Evolutionary conservation across 1,140 invertebrate species (phyloP).

Genomic region (Conus betulinus): DNA sequence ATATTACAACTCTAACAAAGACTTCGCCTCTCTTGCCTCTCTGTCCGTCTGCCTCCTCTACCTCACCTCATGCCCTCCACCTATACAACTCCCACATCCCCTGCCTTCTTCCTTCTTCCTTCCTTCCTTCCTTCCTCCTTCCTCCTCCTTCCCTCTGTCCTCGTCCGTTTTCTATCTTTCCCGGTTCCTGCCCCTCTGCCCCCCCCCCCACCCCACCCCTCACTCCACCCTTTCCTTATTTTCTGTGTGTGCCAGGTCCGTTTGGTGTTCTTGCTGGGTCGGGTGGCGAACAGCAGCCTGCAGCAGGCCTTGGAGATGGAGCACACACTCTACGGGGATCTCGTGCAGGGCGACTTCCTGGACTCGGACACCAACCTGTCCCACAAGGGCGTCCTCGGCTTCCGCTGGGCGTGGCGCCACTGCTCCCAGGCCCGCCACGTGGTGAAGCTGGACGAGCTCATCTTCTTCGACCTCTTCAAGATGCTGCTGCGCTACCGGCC

Average conservation of each 20-base stretch:
- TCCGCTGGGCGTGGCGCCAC: conserved; percentile 84
- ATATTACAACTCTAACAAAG: too few species aligned
- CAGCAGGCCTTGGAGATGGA: conserved; percentile 49
- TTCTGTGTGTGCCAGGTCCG: conserved; percentile 23
- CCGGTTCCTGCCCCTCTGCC: too few species aligned
- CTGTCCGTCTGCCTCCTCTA: too few species aligned
- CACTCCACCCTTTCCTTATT: neutral
- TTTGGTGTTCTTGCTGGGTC: conserved; percentile 60
- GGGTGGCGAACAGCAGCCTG: conserved; percentile 23
- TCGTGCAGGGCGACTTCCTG: conserved; percentile 64
- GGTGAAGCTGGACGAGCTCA: conserved; percentile 93
- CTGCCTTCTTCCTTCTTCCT: too few species aligned
- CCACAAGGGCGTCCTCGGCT: conserved; percentile 85
- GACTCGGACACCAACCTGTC: conserved; percentile 66
- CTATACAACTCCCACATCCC: too few species aligned
- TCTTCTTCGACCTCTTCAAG: conserved; percentile 84
- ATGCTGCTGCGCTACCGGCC: conserved; percentile 43
- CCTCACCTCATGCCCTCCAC: too few species aligned
- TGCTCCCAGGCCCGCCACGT: conserved; percentile 83
- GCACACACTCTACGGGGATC: conserved; percentile 52
- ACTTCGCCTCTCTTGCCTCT: too few species aligned
- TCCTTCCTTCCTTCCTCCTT: too few species aligned
- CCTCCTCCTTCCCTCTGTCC: too few species aligned
- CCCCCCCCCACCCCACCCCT: too few species aligned
- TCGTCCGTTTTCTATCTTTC: too few species aligned